These are phyloP conservation scores for Phlogophora meticulosa DNA, from an alignment of 2,888 invertebrate species.

Conservation along the genomic window DNA sequence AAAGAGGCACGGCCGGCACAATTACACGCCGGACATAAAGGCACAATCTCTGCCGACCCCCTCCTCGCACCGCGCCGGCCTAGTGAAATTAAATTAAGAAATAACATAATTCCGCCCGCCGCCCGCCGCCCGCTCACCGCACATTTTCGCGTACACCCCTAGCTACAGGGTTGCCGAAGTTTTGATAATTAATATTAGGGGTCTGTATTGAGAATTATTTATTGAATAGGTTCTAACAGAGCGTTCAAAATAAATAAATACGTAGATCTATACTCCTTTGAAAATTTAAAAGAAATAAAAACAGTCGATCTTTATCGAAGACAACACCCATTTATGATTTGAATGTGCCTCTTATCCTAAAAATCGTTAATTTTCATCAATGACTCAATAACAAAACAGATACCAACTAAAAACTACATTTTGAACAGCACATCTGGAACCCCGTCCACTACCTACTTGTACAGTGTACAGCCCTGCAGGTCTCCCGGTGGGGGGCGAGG, in stretches of 20 bases:
- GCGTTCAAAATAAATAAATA: too few relatives aligned
- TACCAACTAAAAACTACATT: not conserved
- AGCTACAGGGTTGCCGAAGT: conserved; percentile 57
- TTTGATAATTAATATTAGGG: not conserved
- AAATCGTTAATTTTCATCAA: too few relatives aligned
- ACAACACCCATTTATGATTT: too few relatives aligned
- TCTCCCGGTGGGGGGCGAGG: conserved; percentile 6
- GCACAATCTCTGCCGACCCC: conserved; percentile 76
- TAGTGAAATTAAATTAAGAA: conserved; percentile 89
- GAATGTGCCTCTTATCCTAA: too few relatives aligned
- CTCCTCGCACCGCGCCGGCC: conserved; percentile 71
- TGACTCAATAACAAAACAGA: not conserved
- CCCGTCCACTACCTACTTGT: not conserved
- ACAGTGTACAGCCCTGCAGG: conserved; percentile 54
- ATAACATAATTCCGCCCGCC: conserved; percentile 82
- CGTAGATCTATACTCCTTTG: too few relatives aligned
- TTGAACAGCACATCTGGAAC: not conserved
- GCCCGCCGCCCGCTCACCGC: conserved; percentile 67
- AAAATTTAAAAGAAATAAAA: too few relatives aligned
- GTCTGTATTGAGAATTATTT: not conserved
- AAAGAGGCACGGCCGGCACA: conserved; percentile 38
- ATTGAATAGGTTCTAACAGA: not conserved
- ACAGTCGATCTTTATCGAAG: too few relatives aligned
- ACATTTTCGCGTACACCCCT: conserved; percentile 65
- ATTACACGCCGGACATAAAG: conserved; percentile 61